phyloP scores from a whole-genome alignment of 2,113 vertebrate genomes.

The Semnornis frantzii region DNA sequence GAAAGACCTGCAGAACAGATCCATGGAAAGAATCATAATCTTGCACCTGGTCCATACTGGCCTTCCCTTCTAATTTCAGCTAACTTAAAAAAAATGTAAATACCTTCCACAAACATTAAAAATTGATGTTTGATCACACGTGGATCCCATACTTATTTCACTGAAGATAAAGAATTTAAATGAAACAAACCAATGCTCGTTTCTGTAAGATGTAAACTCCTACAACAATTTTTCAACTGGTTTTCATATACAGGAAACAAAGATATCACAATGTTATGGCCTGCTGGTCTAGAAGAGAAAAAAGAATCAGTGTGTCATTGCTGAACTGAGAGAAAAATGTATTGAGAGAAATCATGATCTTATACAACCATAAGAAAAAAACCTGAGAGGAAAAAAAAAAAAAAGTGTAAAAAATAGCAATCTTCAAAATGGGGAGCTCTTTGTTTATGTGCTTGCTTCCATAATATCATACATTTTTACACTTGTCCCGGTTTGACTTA shows the following conservation, averaged over 20 bases:
- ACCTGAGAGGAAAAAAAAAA: fast-evolving
- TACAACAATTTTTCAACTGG: neutral
- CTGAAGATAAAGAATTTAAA: neutral
- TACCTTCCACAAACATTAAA: neutral
- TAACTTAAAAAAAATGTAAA: neutral
- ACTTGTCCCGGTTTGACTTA: too few relatives aligned
- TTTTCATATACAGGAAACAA: neutral
- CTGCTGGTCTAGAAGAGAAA: neutral
- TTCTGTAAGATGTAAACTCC: neutral
- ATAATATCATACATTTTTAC: too few relatives aligned
- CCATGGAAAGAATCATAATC: neutral
- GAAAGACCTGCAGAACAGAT: neutral
- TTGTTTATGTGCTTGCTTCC: neutral
- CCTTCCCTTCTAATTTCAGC: neutral
- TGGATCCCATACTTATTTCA: neutral
- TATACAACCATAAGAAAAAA: neutral
- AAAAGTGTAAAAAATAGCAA: neutral
- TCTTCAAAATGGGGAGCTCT: neutral
- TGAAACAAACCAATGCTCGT: neutral
- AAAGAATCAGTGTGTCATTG: neutral
- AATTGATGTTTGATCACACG: neutral
- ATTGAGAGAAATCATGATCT: neutral
- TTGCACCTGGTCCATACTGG: neutral
- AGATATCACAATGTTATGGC: neutral
- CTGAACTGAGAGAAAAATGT: neutral